Base-by-base conservation (phyloP, 2,888 invertebrate genomes). In the Malacosoma neustria region DNA sequence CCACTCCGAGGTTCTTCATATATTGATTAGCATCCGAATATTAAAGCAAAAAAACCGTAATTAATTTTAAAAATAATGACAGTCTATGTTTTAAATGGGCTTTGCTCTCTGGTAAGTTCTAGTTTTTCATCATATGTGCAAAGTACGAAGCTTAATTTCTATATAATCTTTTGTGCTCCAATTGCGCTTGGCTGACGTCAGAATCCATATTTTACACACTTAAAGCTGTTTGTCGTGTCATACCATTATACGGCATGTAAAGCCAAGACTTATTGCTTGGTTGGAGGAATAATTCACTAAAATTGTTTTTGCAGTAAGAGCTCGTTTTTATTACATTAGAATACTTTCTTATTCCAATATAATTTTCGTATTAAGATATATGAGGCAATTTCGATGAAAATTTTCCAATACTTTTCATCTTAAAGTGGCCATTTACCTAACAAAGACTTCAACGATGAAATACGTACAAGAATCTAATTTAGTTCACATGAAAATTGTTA, bases 141-240 rank as follows among this genome's bases (percentile, higher is more conserved):
- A 5, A 7, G 5, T 29, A 7, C 29, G 29, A 6, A 3, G 3
- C 11, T 11, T 31, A 1, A 1, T 7, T 31, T 7, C 11, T 11
- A 31, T 4, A 30, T 30, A 9, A 11, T 9, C 5, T 31, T 30
- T 30, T 30, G n/a, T n/a, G n/a, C n/a, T n/a, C n/a, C n/a, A n/a
- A 70, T 64, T 61, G 58, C 72, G 72, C 72, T 75, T 71, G 72
- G 75, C 69, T 77, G 75, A 75, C 76, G 74, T 73, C 74, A 75
- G 61, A 54, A 62, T 59, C 79, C 77, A 82, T 85, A 84, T 75
- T 81, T 85, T 76, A 84, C 73, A 79, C 79, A 80, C 79, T 84
- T 84, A 82, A 81, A 84, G 80, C 82, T 84, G 82, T 82, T 84
- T 84, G 85, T 82, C 81, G 81, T 79, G 81, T 84, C 79, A 79